Base-by-base conservation (phyloP, 2,113 vertebrate species). In the Plotosus lineatus region DNA sequence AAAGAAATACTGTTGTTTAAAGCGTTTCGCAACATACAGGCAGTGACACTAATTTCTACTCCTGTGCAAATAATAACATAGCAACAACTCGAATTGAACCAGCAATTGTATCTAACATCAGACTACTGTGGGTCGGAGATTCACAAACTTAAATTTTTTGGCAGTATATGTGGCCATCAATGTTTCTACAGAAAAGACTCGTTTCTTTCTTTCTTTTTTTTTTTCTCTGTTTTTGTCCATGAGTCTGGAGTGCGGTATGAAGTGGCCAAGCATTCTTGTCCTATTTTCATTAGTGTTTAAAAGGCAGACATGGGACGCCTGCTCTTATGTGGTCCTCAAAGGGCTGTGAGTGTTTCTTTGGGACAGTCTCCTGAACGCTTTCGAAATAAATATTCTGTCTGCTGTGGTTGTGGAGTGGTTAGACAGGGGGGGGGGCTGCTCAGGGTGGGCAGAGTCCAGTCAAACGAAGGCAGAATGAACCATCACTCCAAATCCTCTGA, bases 91-190 rank as follows among this genome's bases (percentile, higher is more conserved):
- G 95, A 98, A 96, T 94, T 96, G 96, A 96, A 96, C 95, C 96
- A 96, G 96, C 96, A 98, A 97, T 96, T 95, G 95, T 96, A 95
- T 95, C 95, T 96, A 97, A 96, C 95, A 94, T 95, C 92, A 92
- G 95, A 96, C 96, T 97, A 97, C 95, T 92, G 96, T 95, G 95
- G 95, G 93, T 92, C 94, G 95, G 94, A 93, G 96, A 97, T 97
- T 98, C 96, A 99, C 96, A 98, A 98, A 97, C 95, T 95, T 95
- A 96, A 95, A 97, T 95, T 94, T 97, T 97, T 99, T 99, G 97
- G 97, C 97, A 98, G 97, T 98, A 98, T 97, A 97, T 95, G 96
- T 97, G 95, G 95, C 95, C 94, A 89, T 94, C 95, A 95, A 94
- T 93, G 28, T 97, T 97, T 97, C 95, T 95, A 95, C 88, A 94